Conservation (phyloP, 2,797 vertebrate genomes). For the Lepus oiostolus region DNA sequence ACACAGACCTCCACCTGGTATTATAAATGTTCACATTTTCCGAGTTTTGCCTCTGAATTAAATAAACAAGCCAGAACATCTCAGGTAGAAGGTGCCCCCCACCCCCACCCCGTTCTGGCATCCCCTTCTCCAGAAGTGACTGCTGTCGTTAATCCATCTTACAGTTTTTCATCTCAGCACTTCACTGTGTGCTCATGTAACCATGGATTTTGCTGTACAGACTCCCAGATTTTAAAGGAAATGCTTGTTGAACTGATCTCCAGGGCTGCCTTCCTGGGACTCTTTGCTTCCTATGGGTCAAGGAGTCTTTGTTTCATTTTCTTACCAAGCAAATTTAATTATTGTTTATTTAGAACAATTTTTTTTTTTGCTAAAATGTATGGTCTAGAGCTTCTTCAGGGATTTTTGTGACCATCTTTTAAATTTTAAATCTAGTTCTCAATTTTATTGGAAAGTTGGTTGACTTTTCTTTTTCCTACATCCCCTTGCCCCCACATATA, state of each 20-base stretch:
- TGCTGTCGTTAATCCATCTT: neutral
- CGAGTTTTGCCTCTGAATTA: neutral
- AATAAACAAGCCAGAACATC: neutral
- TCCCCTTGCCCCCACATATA: neutral
- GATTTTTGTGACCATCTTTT: slow-evolving; percentile 21
- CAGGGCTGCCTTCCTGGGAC: neutral
- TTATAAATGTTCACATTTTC: slow-evolving; percentile 4
- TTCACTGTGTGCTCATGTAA: neutral
- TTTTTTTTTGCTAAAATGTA: slow-evolving; percentile 12
- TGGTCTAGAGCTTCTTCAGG: neutral
- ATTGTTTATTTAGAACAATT: neutral
- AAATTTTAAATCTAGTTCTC: slow-evolving; percentile 39
- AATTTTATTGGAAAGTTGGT: neutral
- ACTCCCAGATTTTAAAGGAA: neutral
- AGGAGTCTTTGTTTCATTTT: slow-evolving; percentile 45
- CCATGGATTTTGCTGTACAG: neutral
- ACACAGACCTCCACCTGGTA: neutral
- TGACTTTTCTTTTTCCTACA: neutral
- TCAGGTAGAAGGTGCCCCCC: neutral
- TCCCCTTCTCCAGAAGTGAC: neutral
- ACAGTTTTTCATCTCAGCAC: neutral
- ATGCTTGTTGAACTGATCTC: neutral
- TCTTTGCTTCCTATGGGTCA: slow-evolving; percentile 27
- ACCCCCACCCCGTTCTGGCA: neutral
- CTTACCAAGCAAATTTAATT: slow-evolving; percentile 37